These are phyloP conservation scores for Chelon auratus DNA, from an alignment of 2,797 vertebrate genomes.

Conservation along the genomic window DNA sequence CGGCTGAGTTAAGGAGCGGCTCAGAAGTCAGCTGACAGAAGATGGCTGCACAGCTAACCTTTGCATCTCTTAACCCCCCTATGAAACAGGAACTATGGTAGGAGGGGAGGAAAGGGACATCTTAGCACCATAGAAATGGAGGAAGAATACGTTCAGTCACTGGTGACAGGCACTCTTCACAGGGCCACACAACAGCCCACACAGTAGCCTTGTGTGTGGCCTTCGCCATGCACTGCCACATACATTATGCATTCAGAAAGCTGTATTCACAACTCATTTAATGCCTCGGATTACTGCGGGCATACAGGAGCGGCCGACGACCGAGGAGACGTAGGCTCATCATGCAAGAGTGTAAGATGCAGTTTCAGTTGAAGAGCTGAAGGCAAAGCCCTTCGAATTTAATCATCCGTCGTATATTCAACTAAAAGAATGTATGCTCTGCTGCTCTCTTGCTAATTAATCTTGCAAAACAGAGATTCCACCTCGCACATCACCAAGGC, in stretches of 20 bases:
- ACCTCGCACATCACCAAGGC: background rate
- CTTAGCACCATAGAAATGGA: conserved; percentile 82
- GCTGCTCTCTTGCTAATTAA: conserved; percentile 8
- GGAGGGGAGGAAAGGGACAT: conserved; percentile 64
- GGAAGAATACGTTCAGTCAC: conserved; percentile 80
- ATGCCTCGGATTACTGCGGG: conserved; percentile 33
- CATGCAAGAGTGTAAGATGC: conserved; percentile 2
- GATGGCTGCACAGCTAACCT: conserved; percentile 64
- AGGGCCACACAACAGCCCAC: conserved; percentile 71
- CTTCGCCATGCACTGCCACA: conserved; percentile 64
- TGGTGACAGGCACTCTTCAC: conserved; percentile 82
- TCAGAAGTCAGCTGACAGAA: conserved; percentile 55
- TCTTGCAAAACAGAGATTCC: conserved; percentile 1
- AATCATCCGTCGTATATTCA: conserved; percentile 5
- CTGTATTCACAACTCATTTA: conserved; percentile 67
- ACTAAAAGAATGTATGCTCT: background rate
- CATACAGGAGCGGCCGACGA: conserved; percentile 17
- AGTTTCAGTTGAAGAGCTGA: background rate
- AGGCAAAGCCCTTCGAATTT: conserved; percentile 9
- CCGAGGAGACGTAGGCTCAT: conserved; percentile 19
- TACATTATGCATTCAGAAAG: conserved; percentile 77
- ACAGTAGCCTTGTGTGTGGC: conserved; percentile 75
- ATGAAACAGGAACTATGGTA: conserved; percentile 69
- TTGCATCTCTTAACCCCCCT: conserved; percentile 56
- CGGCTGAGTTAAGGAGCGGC: conserved; percentile 15